A percentile compares a stretch with the other conserved stretches of the same genome.
These are phyloP conservation scores for Euspilapteryx auroguttella DNA, from an alignment of 2,888 invertebrate genomes.

Conservation along the genomic window DNA sequence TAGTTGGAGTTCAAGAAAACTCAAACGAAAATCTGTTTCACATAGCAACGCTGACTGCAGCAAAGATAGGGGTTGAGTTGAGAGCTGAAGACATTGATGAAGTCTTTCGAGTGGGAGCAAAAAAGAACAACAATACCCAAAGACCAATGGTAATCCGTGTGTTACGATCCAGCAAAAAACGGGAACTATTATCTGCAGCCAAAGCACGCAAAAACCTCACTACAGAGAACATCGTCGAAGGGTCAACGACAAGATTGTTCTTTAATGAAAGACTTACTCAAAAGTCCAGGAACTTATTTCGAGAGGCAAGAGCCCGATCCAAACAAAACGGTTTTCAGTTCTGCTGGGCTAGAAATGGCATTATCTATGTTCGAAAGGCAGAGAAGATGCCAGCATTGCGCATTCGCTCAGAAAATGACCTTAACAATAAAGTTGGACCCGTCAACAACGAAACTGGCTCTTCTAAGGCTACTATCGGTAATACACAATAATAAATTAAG, in stretches of 20 bases:
- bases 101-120: background rate
- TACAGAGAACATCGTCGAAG: background rate
- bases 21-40: constrained; percentile 2
- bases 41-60: background rate
- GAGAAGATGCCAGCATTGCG: background rate
- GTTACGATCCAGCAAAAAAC: too few species aligned
- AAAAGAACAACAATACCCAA: too few species aligned
- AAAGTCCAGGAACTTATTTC: background rate
- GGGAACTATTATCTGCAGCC: too few species aligned
- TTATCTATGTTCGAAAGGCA: background rate
- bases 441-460: too few species aligned
- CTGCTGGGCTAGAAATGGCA: background rate
- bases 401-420: background rate
- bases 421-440: too few species aligned
- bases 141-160: too few species aligned
- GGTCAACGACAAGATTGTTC: background rate
- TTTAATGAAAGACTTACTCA: background rate
- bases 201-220: background rate
- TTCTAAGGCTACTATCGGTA: too few species aligned
- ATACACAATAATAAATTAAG: too few species aligned
- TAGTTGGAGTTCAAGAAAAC: constrained; percentile 2
- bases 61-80: constrained; percentile 1
- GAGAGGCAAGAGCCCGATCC: background rate
- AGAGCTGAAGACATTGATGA: constrained; percentile 1
- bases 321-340: background rate